A percentile compares a stretch with the other conserved stretches of the same genome.
Evolutionary conservation across 2,797 vertebrate genomes (phyloP).

Genomic region (Clamator glandarius): DNA sequence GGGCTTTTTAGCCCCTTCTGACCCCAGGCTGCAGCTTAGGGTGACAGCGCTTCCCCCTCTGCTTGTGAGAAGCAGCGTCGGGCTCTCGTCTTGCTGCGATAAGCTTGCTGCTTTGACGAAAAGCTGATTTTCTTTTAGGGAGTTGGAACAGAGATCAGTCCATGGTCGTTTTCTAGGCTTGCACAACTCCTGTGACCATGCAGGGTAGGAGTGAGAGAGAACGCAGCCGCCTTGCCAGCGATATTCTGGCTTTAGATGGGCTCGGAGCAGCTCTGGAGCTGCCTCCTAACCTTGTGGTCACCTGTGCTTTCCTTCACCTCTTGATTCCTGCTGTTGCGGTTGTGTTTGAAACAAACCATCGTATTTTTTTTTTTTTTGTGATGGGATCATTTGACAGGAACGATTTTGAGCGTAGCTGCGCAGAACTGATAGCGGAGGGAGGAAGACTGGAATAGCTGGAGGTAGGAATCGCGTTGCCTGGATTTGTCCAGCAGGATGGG

Average conservation of each 20-base stretch:
- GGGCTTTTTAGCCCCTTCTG: fast-evolving
- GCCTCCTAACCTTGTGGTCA: too few relatives aligned
- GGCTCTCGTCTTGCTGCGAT: fast-evolving
- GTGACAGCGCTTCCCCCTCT: fast-evolving
- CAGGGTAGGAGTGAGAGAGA: background rate
- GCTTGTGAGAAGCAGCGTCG: background rate
- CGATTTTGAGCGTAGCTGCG: fast-evolving
- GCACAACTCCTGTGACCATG: fast-evolving
- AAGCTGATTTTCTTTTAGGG: background rate
- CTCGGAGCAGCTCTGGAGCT: fast-evolving
- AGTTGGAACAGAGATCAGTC: fast-evolving
- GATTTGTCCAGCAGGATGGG: background rate
- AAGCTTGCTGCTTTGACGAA: background rate
- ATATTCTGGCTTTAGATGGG: fast-evolving
- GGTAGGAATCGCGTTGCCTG: background rate
- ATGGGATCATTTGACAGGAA: background rate
- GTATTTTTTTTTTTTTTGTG: fast-evolving
- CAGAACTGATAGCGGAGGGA: background rate
- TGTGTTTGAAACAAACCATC: background rate
- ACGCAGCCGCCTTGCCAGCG: too few relatives aligned
- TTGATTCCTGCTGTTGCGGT: background rate
- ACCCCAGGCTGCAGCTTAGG: too few relatives aligned
- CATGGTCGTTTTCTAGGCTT: background rate
- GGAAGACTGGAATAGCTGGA: background rate
- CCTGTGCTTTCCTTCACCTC: background rate